Base-by-base conservation (phyloP, 2,888 invertebrate species). In the Imbricaverruca yamaguchii region DNA sequence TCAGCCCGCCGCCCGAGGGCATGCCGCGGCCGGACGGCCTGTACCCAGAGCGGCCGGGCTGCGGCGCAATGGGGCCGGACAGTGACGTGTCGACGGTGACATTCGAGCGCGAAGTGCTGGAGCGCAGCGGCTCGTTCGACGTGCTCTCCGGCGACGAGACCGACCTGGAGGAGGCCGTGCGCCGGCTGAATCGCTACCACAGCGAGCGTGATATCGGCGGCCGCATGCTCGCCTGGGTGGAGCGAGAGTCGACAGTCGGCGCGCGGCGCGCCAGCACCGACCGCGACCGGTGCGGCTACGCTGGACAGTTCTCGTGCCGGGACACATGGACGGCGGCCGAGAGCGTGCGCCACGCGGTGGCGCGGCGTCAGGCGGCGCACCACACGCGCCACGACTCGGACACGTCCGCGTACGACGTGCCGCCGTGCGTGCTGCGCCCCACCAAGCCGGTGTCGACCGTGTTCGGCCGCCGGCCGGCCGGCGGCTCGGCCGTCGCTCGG, bases 101-200 rank as follows among this genome's bases (percentile, higher is more conserved):
- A 56, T 57, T 78, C 57, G 78, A 78, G 57, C 78, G 78, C 56
- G 78, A 78, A 57, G 78, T 78, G 56, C 78, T 78, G 23, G 56
- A 78, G 57, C 78, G 78, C 12, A 78, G 57, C 55, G 57, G 56
- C 23, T 78, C 78, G 78, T 57, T 57, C 13, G 78, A 57, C 74
- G 74, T 23, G 8, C 74, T 74, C 39, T 74, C 74, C 6, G 74
- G 13, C 8, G 74, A 74, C 74, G 74, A 74, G 18, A 74, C 74
- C 53, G 74, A 74, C 74, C 74, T 74, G 74, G 74, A 74, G 74
- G 53, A 18, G 74, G 53, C 74, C 13, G 74, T 74, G 53, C 53
- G 53, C 53, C 74, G 23, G 74, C 74, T 74, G 74, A 13, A 53
- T 4, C 39, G 25, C 8, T 53, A 74, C 74, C 25, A 13, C 12